phyloP scores from a whole-genome alignment of 2,797 vertebrate genomes.

The Buphagus erythrorhynchus region DNA sequence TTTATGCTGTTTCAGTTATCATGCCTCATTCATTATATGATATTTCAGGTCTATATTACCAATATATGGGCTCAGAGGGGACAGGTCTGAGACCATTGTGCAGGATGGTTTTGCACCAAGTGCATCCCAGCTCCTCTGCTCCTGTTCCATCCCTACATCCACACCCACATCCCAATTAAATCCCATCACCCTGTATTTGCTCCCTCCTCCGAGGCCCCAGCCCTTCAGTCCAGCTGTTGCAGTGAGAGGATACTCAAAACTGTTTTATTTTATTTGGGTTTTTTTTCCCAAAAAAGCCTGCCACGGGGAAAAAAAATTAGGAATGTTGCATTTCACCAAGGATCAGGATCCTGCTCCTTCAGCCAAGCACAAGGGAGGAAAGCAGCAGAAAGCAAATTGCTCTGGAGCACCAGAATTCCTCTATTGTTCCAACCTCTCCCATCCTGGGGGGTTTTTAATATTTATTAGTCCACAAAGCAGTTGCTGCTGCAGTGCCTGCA shows the following conservation, averaged over 20 bases:
- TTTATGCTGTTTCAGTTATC: neutral
- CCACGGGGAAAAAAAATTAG: accelerated
- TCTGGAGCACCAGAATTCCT: neutral
- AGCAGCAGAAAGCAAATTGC: neutral
- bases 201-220: neutral
- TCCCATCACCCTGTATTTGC: accelerated
- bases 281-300: neutral
- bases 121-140: neutral
- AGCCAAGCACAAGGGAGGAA: neutral
- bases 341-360: accelerated
- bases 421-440: neutral
- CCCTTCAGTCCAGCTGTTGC: neutral
- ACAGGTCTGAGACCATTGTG: neutral
- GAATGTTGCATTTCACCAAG: neutral
- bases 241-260: neutral
- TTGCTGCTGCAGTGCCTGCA: neutral
- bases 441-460: neutral
- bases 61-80: neutral
- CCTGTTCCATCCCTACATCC: accelerated
- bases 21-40: accelerated
- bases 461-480: neutral
- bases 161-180: neutral
- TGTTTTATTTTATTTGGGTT: accelerated
- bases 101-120: neutral
- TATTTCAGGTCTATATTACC: neutral